These are phyloP conservation scores for Ceuthmochares aereus DNA, from an alignment of 2,113 vertebrate genomes.

Conservation along the genomic window DNA sequence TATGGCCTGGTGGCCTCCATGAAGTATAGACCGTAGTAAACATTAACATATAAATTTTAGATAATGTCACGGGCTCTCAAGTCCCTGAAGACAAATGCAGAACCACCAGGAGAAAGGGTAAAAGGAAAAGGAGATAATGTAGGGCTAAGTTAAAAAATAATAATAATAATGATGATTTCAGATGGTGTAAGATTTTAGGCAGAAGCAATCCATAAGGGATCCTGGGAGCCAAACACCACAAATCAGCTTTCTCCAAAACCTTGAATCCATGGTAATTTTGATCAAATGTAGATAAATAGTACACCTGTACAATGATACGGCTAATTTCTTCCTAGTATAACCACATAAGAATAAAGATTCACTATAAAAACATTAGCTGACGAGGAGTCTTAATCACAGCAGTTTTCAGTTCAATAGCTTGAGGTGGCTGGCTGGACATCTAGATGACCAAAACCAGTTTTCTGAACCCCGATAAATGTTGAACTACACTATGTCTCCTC, in stretches of 20 bases:
- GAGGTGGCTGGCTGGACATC: background rate
- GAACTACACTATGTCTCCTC: background rate
- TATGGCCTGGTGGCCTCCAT: background rate
- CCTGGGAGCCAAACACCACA: background rate
- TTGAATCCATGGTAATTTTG: background rate
- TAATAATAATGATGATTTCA: background rate
- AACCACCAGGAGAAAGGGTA: background rate
- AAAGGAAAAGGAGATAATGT: background rate
- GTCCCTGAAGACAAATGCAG: background rate
- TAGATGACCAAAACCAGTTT: background rate
- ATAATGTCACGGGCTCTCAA: background rate
- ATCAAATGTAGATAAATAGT: background rate
- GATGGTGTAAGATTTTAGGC: background rate
- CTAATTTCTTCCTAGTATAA: background rate
- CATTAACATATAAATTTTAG: background rate
- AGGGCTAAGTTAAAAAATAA: no score
- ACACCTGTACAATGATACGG: background rate
- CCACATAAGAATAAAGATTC: background rate
- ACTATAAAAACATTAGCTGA: background rate
- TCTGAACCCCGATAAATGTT: background rate
- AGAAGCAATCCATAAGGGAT: background rate
- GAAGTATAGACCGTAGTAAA: background rate
- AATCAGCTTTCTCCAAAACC: background rate
- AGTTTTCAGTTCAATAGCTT: background rate
- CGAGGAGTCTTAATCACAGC: background rate